Base-by-base conservation (phyloP, 2,888 invertebrate species). In the Caenorhabditis doughertyi region DNA sequence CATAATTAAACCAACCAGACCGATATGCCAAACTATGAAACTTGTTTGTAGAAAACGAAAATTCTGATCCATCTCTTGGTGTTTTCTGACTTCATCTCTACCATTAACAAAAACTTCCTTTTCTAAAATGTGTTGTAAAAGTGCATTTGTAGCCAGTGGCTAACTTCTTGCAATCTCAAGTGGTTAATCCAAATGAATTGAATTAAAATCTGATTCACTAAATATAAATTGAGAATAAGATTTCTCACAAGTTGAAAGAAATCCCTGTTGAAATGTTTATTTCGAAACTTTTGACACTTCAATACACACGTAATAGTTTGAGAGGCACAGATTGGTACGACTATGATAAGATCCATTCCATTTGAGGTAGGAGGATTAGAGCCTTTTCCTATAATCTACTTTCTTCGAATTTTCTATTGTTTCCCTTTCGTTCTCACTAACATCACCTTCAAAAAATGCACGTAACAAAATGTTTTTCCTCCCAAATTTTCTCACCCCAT, bases 1-100 rank as follows among this genome's bases (percentile, higher is more conserved):
- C 58, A 60, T 71, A 71, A 71, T 71, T 71, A 60, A 71, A 60
- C 47, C 71, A 49, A 42, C 32, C 71, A 49, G 49, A 70, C 70
- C 29, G 23, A 49, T 58, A 47, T 56, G 32, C 44, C 29, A 56
- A n/a, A 71, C 47, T 35, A 58, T 58, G 49, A 71, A 71, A 71
- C 71, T 60, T 71, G 49, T 71, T 49, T 58, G 58, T 35, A 29
- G 44, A 60, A 29, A 62, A 44, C 27, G 23, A 16, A 21, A 5
- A 39, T 39, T 39, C 11, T 2, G 9, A 16, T 4, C 3, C 9
- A 32, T 29, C n/a, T 56, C 1, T 27, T 13, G n/a, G 18, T 35
- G 32, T 35, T 56, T 32, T 35, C 56, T 56, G 21, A 23, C 21
- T 35, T 39, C 18, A 18, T 16, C 27, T 64, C 29, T 29, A 47